Conservation (phyloP, 2,113 vertebrate species). For the Tachysurus fulvidraco region DNA sequence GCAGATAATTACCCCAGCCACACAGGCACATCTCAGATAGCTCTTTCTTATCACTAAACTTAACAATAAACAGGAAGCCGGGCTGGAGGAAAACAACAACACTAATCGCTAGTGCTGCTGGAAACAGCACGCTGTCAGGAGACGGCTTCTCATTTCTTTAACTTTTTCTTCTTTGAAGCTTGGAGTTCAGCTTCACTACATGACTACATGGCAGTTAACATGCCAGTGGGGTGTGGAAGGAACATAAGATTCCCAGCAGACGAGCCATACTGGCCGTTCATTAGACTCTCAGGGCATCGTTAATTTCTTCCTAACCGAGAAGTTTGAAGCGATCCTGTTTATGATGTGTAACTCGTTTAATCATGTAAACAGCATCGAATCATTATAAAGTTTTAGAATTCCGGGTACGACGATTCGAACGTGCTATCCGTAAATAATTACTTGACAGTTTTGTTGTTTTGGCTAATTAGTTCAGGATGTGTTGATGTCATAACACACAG, state of each 20-base stretch:
- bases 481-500: not conserved
- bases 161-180: not conserved
- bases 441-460: not conserved
- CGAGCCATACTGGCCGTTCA: constrained; percentile 4
- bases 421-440: constrained; percentile 13
- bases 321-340: not conserved
- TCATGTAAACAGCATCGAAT: not conserved
- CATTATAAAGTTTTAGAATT: not conserved
- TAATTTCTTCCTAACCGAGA: constrained; percentile 10
- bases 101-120: constrained; percentile 30
- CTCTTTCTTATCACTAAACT: constrained; percentile 35
- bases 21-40: constrained; percentile 15
- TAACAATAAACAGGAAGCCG: constrained; percentile 39
- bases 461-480: constrained; percentile 15
- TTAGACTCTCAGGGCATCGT: constrained; percentile 8
- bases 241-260: constrained; percentile 11
- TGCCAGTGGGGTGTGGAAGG: constrained; percentile 6
- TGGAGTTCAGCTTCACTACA: not conserved
- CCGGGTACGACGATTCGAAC: not conserved
- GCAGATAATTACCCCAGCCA: constrained; percentile 48
- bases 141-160: constrained; percentile 7
- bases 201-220: not conserved
- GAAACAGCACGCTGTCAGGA: not conserved
- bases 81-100: constrained; percentile 16
- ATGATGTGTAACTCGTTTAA: not conserved